Conservation (phyloP, 2,888 invertebrate genomes). For the Nemoura dubitans region DNA sequence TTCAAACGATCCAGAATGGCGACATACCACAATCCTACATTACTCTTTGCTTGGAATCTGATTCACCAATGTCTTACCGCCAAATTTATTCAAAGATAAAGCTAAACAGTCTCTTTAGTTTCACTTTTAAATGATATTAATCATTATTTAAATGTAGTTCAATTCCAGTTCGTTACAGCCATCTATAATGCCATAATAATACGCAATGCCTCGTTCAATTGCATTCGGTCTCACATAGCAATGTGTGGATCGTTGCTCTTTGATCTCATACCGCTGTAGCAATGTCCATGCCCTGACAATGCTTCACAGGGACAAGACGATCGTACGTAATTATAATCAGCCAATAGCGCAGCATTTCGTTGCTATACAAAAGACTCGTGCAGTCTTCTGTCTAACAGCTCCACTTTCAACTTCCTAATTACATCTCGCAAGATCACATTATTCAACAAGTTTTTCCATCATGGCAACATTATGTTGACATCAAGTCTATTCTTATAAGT, state of each 20-base stretch:
- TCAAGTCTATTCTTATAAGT: conserved; percentile 5
- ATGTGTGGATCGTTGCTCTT: conserved; percentile 1
- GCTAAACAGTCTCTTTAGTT: conserved; percentile 1
- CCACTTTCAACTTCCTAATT: conserved; percentile 27
- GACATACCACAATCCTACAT: neutral
- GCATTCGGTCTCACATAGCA: conserved; percentile 15
- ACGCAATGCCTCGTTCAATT: conserved; percentile 3
- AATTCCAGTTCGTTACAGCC: conserved; percentile 28
- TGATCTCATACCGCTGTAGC: conserved; percentile 27
- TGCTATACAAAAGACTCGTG: neutral
- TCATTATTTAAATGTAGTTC: conserved; percentile 39
- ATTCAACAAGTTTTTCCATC: conserved; percentile 31
- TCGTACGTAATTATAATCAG: conserved; percentile 19
- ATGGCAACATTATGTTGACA: conserved; percentile 30
- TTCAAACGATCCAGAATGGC: neutral
- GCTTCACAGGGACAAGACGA: neutral
- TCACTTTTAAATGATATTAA: conserved; percentile 38
- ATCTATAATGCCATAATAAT: neutral
- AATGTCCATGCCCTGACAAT: conserved; percentile 15
- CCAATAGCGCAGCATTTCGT: neutral
- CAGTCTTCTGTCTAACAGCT: neutral
- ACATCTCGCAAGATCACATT: conserved; percentile 34
- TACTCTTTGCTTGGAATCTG: conserved; percentile 27
- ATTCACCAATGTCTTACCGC: neutral
- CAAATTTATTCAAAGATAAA: conserved; percentile 22